Conservation (phyloP, 2,113 vertebrate genomes). For the Globicephala melas region DNA sequence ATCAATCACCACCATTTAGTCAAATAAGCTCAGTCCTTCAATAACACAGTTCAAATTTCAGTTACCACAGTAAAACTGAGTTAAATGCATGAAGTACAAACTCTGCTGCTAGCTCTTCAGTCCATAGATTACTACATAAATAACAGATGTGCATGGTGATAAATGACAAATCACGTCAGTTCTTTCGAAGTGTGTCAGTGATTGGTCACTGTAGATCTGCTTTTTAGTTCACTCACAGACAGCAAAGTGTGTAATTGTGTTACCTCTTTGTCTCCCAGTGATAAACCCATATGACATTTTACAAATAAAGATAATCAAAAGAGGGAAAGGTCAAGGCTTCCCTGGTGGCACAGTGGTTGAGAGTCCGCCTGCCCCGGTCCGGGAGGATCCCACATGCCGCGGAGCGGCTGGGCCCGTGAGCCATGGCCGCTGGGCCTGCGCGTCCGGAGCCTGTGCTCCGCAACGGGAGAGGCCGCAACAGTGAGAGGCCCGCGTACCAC, state of each 20-base stretch:
- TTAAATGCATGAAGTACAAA: conserved; percentile 10
- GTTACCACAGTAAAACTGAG: not conserved
- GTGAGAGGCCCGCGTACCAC: too few species aligned
- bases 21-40: conserved; percentile 16
- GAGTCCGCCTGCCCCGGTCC: too few species aligned
- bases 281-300: not conserved
- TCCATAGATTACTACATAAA: not conserved
- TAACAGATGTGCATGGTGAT: not conserved
- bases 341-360: too few species aligned
- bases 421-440: too few species aligned
- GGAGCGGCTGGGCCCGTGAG: too few species aligned
- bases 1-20: conserved; percentile 20
- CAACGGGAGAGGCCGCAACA: too few species aligned
- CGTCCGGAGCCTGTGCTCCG: too few species aligned
- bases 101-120: not conserved
- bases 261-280: not conserved
- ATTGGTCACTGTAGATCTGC: not conserved
- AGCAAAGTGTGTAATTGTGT: not conserved
- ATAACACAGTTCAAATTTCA: not conserved
- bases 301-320: not conserved
- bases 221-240: not conserved
- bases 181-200: not conserved
- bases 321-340: not conserved
- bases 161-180: conserved; percentile 10
- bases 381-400: too few species aligned